Evolutionary conservation across 2,888 invertebrate genomes (phyloP).

Genomic region (Parascotia fuliginaria): DNA sequence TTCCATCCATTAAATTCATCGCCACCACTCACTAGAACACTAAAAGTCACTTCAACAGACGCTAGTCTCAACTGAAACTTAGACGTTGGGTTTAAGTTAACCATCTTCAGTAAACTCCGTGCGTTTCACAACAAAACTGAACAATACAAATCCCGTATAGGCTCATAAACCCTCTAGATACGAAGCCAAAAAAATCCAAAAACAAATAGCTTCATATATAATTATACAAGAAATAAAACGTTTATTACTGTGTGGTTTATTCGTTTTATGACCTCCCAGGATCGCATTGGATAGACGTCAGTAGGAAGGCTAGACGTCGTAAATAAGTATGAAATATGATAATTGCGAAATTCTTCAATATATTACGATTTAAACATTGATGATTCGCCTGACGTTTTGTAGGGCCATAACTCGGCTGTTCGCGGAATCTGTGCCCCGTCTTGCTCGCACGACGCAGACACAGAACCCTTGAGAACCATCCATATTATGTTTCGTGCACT

Average conservation of each 20-base stretch:
- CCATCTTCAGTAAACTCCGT: conserved; percentile 30
- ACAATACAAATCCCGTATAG: conserved; percentile 18
- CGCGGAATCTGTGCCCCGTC: conserved; percentile 62
- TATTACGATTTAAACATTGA: conserved; percentile 85
- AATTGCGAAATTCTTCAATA: conserved; percentile 86
- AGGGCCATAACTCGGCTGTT: conserved; percentile 77
- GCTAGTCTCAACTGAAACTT: conserved; percentile 33
- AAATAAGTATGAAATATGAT: conserved; percentile 85
- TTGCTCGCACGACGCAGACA: conserved; percentile 35
- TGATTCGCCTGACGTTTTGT: conserved; percentile 83
- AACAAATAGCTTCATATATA: conserved; percentile 70
- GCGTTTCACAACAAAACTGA: conserved; percentile 36
- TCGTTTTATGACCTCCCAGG: conserved; percentile 76
- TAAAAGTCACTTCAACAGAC: conserved; percentile 43
- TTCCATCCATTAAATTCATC: conserved; percentile 49
- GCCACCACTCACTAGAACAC: conserved; percentile 44
- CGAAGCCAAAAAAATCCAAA: conserved; percentile 48
- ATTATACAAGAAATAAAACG: conserved; percentile 79
- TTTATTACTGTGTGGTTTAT: conserved; percentile 75
- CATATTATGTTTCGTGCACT: conserved; percentile 56
- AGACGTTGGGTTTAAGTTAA: conserved; percentile 35
- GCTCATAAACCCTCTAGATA: conserved; percentile 47
- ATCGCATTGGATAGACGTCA: conserved; percentile 78
- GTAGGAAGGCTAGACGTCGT: conserved; percentile 81
- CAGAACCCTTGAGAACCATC: conserved; percentile 48